Evolutionary conservation across 2,113 vertebrate genomes (phyloP).

Genomic region (Podiceps cristatus): DNA sequence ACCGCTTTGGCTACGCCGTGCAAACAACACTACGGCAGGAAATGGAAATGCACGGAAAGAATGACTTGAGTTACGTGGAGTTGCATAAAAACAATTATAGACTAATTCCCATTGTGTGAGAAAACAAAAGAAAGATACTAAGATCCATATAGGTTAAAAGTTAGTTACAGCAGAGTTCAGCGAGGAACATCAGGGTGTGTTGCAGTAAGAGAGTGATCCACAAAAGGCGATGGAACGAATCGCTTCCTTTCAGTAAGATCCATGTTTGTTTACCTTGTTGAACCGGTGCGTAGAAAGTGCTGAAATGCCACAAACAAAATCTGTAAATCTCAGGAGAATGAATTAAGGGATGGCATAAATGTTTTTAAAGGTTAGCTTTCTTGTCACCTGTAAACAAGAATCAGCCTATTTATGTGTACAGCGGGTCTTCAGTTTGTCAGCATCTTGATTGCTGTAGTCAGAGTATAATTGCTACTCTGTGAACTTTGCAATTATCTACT

Average conservation of each 20-base stretch:
- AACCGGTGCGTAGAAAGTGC: not conserved
- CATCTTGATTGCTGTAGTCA: not conserved
- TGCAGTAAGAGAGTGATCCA: not conserved
- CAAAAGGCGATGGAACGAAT: not conserved
- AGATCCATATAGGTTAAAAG: accelerated
- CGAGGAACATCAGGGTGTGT: not conserved
- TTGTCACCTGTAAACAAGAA: not conserved
- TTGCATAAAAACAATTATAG: not conserved
- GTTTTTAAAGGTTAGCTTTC: slow-evolving; percentile 2
- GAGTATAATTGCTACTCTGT: not conserved
- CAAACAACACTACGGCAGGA: not conserved
- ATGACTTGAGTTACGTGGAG: not conserved
- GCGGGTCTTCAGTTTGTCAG: not conserved
- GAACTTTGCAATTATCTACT: slow-evolving; percentile 44
- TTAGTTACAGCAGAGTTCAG: not conserved
- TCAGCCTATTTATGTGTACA: not conserved
- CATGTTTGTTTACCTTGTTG: not conserved
- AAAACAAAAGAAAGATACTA: not conserved
- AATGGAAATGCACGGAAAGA: not conserved
- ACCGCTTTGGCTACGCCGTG: not conserved
- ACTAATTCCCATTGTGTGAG: not conserved
- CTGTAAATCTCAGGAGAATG: not conserved
- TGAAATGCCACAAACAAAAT: not conserved
- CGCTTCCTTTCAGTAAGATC: not conserved
- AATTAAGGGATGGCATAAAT: not conserved